Conservation (phyloP, 2,888 invertebrate species). For the Tipula lateralis region DNA sequence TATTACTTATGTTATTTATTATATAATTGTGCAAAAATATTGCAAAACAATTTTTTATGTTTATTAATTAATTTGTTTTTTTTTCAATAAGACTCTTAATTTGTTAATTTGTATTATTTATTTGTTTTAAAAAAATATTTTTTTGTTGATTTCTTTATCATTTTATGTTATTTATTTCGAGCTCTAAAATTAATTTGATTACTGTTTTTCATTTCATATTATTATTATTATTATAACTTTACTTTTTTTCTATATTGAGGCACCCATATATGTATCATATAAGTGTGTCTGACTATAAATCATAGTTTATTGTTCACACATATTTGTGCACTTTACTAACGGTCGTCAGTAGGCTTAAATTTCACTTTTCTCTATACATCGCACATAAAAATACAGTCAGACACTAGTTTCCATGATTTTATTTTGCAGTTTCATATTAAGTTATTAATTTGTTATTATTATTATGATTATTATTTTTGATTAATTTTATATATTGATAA, state of each 20-base stretch:
- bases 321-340: neutral
- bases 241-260: neutral
- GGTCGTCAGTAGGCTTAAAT: too few species aligned
- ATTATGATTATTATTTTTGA: neutral
- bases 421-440: neutral
- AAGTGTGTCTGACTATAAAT: slow-evolving; percentile 11
- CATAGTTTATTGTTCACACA: neutral
- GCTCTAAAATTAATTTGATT: neutral
- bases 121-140: slow-evolving; percentile 24
- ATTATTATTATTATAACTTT: neutral
- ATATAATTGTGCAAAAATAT: slow-evolving; percentile 13
- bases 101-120: neutral
- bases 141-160: neutral
- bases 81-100: neutral
- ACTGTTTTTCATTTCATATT: neutral
- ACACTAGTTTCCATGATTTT: neutral
- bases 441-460: neutral
- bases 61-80: neutral
- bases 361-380: neutral
- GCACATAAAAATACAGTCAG: neutral
- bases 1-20: neutral
- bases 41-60: neutral
- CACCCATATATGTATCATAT: neutral
- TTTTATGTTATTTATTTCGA: neutral
- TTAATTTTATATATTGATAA: neutral